Base-by-base conservation (phyloP, 2,113 vertebrate genomes). In the Trichechus manatus region DNA sequence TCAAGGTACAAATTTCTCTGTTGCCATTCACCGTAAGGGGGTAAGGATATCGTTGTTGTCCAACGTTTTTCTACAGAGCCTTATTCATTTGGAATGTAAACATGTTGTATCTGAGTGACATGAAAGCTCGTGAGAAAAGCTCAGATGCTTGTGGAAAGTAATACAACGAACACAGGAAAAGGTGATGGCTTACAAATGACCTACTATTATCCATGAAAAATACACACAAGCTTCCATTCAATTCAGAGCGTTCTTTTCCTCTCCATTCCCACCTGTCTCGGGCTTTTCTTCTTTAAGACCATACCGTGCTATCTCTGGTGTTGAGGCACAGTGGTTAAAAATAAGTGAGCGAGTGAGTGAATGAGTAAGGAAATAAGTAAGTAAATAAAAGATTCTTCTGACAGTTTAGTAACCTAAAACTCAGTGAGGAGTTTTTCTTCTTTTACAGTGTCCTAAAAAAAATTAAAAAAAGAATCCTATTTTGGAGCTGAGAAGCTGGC, bases 21-120 rank as follows among this genome's bases (percentile, higher is more conserved):
- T 78, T 83, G 77, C 81, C 47, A 47, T 86, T 94, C 66, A 42
- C 85, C 93, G 85, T 82, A 85, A 94, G 66, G n/a, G 25, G 36
- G 27, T 79, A 93, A 96, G 74, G 75, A 66, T 15, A 56, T 42
- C 19, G 17, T 36, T 68, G 29, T 75, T 96, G 53, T 53, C 80
- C 50, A 92, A 75, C 17, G 44, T 44, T 96, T 95, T 97, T 80
- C 92, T 82, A 64, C 42, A 68, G 81, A 84, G 89, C 25, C 63
- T 95, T 80, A 79, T 50, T 23, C 42, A 10, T 42, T 61, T 87
- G 47, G 64, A 86, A 63, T 83, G 56, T 31, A 87, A 95, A 42
- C 42, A 25, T 61, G 14, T 13, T 77, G 25, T 25, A 68, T 82
- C 63, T 33, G 47, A 22, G 6, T 74, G 87, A 72, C 42, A 39